These are phyloP conservation scores for Ariopsis seemanni DNA, from an alignment of 2,113 vertebrate genomes.

Conservation along the genomic window DNA sequence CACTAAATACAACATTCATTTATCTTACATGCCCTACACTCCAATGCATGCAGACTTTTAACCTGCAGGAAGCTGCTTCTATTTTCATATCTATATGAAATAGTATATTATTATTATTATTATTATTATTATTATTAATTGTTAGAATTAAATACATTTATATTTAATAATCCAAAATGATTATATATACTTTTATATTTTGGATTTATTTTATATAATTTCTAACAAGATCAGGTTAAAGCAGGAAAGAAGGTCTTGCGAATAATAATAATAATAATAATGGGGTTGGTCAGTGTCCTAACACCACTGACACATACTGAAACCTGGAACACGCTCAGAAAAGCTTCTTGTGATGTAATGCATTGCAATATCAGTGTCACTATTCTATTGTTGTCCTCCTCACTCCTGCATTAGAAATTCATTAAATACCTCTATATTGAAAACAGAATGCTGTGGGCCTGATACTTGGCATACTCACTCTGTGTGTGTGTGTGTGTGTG, in stretches of 20 bases:
- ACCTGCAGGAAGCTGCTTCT: neutral
- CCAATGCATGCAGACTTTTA: neutral
- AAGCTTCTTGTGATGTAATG: conserved; percentile 8
- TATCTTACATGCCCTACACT: neutral
- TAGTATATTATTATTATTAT: neutral
- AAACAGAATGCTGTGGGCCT: neutral
- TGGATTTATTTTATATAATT: neutral
- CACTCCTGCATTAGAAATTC: neutral
- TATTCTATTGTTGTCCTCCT: neutral
- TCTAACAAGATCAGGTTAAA: neutral
- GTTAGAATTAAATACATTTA: neutral
- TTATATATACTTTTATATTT: neutral
- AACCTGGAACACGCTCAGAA: neutral
- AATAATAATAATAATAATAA: neutral
- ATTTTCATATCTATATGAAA: neutral
- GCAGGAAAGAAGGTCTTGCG: neutral
- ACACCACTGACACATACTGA: neutral
- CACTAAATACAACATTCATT: conserved; percentile 18
- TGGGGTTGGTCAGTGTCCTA: neutral
- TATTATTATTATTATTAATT: neutral
- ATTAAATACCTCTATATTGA: neutral
- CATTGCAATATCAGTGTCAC: neutral
- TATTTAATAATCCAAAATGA: neutral
- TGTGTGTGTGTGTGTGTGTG: neutral
- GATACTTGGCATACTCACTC: neutral